Evolutionary conservation across 92 coral and sea anemone genomes (phyloP), one percentile per base, ranked within the genome.

Genomic region (Zoanthus sansibaricus): DNA sequence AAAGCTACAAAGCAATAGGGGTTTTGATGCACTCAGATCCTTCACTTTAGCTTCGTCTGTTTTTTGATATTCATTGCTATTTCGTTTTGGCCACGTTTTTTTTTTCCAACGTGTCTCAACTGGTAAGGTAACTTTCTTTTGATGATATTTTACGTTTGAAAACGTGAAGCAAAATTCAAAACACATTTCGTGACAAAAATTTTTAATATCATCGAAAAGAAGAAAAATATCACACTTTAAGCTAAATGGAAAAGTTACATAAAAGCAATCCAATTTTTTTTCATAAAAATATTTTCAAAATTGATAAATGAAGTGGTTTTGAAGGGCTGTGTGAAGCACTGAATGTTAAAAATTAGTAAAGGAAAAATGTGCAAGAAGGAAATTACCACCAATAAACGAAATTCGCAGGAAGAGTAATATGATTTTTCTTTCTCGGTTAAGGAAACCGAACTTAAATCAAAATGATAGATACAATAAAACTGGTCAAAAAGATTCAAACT

Each of bases 1-100:
- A 49, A 5, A 69, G 17, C 46, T 10, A 69, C 46, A 30, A 10
- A 31, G 42, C 46, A 1, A 30, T 25, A 69, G 9, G 15, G 31
- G 31, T 5, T 69, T 30, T 69, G 6, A 16, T 6, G 3, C 8
- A 20, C 7, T 17, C 20, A 13, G 25, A 62, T 5, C 7, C 45
- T 18, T 47, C 46, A 37, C 42, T 45, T 47, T 48, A 6, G 13
- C 2, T 6, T 6, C 18, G 9, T 47, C 46, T 7, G 9, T 7
- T 49, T 49, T 49, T 49, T 49, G 69, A n/a, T 4, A 17, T 62
- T 17, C 4, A 17, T 0, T 17, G 3, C 30, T 62, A 17, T 62
- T 62, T 62, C 9, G 21, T 52, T 20, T n/a, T 47, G 64, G 85
- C 85, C 85, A 80, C 85, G 85, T 80, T 80, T 80, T 64, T 59